Base-by-base conservation (phyloP, 2,113 vertebrate species). In the Gasterosteus nipponicus region DNA sequence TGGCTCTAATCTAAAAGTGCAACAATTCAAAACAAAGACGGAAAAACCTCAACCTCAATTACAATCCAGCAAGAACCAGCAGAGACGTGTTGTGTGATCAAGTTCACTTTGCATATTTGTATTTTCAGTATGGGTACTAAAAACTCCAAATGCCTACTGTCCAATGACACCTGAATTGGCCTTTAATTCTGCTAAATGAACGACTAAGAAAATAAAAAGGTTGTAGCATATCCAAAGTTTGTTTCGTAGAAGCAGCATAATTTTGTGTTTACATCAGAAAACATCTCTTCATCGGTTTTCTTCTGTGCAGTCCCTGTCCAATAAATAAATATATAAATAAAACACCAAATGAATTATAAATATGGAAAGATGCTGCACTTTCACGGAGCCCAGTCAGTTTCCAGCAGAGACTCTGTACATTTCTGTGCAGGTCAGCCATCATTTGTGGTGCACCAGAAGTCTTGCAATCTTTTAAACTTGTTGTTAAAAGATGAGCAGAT, bases 401-500 rank as follows among this genome's bases (percentile, higher is more conserved):
- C 18, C 0, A 3, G 51, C 46, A 60, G 46, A 57, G 44, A 68
- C n/a, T 15, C 73, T 70, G 33, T 26, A 67, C 61, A 59, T 84
- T 62, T 77, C 54, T 26, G 22, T 56, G 54, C 78, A 60, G 47
- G 65, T 82, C 64, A 60, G 29, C 33, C 7, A 0, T 65, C 71
- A 58, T 70, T 68, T 78, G 63, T 62, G 74, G 14, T 35, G 77
- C 77, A 81, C 35, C 79, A 80, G 75, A 85, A 76, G 71, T 56
- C 15, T 59, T 59, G 66, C 82, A 83, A 84, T 85, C 76, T 84
- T 85, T 86, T 81, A 87, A 84, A 81, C 73, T 78, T 78, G 58
- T 85, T 75, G 76, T 91, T 76, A 78, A 71, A 75, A 87, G 82
- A 85, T 75, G 53, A 87, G 49, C 8, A 41, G 87, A 84, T 88